phyloP scores from a whole-genome alignment of 2,797 vertebrate genomes.

The Florisuga fusca region DNA sequence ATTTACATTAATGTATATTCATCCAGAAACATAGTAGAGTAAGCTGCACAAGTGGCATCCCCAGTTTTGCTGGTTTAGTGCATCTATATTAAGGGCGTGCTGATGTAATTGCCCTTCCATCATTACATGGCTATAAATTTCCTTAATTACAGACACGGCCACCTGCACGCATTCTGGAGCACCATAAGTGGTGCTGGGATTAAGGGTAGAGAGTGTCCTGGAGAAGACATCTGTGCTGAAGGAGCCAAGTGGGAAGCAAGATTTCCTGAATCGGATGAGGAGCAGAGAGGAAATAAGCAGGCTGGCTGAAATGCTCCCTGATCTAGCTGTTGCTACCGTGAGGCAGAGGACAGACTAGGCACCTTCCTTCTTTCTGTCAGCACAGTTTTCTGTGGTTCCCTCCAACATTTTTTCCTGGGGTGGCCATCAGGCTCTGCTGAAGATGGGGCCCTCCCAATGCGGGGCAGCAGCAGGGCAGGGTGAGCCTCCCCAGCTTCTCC shows the following conservation, averaged over 20 bases:
- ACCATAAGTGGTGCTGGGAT: neutral
- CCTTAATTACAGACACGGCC: neutral
- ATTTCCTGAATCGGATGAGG: neutral
- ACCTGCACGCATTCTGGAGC: neutral
- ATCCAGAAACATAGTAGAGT: neutral
- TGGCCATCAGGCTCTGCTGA: neutral
- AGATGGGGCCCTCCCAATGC: rapidly evolving
- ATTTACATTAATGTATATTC: neutral
- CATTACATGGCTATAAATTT: slow-evolving; percentile 31
- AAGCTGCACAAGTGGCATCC: slow-evolving; percentile 22
- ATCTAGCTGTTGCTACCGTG: neutral
- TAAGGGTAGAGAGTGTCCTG: neutral
- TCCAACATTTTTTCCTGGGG: neutral
- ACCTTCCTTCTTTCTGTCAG: neutral
- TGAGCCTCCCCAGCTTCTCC: rapidly evolving
- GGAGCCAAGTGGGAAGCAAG: neutral
- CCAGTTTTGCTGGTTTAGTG: slow-evolving; percentile 56
- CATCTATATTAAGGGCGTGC: slow-evolving; percentile 12
- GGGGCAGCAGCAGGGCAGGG: neutral
- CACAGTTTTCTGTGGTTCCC: neutral
- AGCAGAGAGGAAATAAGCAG: neutral
- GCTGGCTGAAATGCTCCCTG: neutral
- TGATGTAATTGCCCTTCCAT: neutral
- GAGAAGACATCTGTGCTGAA: neutral
- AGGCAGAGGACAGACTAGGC: neutral